Evolutionary conservation across 2,113 vertebrate species (phyloP).

Genomic region (Anarrhichthys ocellatus): DNA sequence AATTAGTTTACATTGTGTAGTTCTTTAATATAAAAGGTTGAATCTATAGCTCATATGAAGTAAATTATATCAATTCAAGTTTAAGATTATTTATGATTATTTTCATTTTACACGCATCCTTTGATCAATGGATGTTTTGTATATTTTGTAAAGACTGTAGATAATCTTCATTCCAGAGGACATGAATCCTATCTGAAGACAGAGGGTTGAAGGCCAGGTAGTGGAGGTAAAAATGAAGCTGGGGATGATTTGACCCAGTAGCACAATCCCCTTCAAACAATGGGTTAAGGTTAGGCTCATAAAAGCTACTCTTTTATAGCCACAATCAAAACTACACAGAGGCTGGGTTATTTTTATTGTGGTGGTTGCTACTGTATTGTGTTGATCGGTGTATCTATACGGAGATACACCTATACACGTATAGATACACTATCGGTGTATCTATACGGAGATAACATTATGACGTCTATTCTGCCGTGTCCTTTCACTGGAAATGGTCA

Average conservation of each 20-base stretch:
- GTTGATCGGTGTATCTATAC: background rate
- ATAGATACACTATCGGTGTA: background rate
- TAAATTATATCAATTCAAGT: background rate
- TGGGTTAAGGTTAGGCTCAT: background rate
- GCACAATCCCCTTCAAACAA: background rate
- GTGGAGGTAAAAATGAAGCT: background rate
- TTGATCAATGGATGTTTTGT: background rate
- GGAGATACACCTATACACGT: background rate
- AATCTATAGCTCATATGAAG: background rate
- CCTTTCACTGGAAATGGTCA: background rate
- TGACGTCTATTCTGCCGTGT: background rate
- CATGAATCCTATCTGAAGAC: background rate
- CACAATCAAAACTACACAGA: conserved; percentile 7
- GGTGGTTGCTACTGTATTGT: conserved; percentile 28
- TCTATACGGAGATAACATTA: conserved; percentile 15
- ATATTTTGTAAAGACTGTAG: background rate
- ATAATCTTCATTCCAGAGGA: background rate
- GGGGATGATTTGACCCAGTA: background rate
- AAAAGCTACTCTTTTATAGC: conserved; percentile 36
- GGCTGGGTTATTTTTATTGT: background rate
- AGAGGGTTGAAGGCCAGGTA: background rate
- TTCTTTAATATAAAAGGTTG: background rate
- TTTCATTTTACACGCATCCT: background rate
- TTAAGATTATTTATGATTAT: background rate
- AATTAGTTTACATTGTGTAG: background rate